These are phyloP conservation scores for Campylorhamphus procurvoides DNA, from an alignment of 2,113 vertebrate genomes.

Conservation along the genomic window DNA sequence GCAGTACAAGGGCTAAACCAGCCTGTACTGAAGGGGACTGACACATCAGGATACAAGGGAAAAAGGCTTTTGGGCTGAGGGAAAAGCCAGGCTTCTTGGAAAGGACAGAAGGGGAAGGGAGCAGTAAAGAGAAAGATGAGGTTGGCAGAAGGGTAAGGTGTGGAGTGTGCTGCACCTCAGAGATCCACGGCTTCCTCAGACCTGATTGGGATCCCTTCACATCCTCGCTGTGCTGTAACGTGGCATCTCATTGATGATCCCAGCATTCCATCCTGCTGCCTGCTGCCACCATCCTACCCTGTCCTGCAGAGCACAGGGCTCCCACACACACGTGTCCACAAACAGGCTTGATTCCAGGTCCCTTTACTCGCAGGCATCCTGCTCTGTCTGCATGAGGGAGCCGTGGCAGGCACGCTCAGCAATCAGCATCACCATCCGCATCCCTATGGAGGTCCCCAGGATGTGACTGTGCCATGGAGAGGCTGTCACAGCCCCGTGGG, in stretches of 20 bases:
- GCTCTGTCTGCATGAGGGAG: accelerated
- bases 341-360: constrained; percentile 78
- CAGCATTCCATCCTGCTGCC: background rate
- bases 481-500: background rate
- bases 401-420: background rate
- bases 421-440: background rate
- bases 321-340: background rate
- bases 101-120: background rate
- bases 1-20: background rate
- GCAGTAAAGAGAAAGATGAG: background rate
- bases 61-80: background rate
- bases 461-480: background rate
- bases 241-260: accelerated
- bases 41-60: background rate
- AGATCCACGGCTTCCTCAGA: background rate
- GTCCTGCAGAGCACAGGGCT: background rate
- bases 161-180: background rate
- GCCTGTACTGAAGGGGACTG: background rate
- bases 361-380: constrained; percentile 51
- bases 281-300: constrained; percentile 18
- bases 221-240: accelerated
- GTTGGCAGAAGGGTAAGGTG: background rate
- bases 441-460: background rate
- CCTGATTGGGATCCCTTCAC: background rate
- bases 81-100: background rate